A percentile compares a stretch with the other conserved stretches of the same genome.
phyloP scores from a whole-genome alignment of 1,140 invertebrate genomes.

The Ceratosolen solmsi region DNA sequence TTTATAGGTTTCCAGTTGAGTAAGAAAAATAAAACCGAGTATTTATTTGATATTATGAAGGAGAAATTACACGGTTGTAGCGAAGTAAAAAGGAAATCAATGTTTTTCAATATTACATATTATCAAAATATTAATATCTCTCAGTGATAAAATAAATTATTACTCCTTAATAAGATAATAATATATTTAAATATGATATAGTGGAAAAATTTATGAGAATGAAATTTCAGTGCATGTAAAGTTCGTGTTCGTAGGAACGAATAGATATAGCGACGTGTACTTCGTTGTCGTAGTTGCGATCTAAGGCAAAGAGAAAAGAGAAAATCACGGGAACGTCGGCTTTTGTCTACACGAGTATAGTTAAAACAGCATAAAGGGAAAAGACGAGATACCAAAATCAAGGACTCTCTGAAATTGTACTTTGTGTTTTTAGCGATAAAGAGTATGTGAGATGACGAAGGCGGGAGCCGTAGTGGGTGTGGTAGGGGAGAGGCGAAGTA shows the following conservation, averaged over 20 bases:
- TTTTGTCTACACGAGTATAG: background rate
- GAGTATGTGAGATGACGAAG: background rate
- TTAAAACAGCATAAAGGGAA: background rate
- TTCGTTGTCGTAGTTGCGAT: background rate
- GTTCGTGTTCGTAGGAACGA: background rate
- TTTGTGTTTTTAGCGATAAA: slow-evolving; percentile 1
- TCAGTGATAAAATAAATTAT: too few relatives aligned
- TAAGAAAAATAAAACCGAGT: too few relatives aligned
- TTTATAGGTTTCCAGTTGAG: too few relatives aligned
- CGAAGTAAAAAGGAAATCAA: too few relatives aligned
- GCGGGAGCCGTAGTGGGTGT: background rate
- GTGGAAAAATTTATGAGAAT: too few relatives aligned
- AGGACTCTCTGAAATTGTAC: background rate
- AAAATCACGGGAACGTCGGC: background rate
- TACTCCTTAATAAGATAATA: too few relatives aligned
- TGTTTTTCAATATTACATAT: too few relatives aligned
- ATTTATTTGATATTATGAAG: too few relatives aligned
- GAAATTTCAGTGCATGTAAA: background rate
- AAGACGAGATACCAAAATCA: background rate
- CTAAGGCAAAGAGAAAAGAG: background rate
- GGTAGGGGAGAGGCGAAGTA: background rate
- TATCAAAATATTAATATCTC: too few relatives aligned
- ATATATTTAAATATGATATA: too few relatives aligned
- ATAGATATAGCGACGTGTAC: background rate
- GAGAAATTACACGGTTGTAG: too few relatives aligned